Evolutionary conservation across 2,113 vertebrate species (phyloP), one percentile per base, ranked within the genome.

Genomic region (Rallus limicola): DNA sequence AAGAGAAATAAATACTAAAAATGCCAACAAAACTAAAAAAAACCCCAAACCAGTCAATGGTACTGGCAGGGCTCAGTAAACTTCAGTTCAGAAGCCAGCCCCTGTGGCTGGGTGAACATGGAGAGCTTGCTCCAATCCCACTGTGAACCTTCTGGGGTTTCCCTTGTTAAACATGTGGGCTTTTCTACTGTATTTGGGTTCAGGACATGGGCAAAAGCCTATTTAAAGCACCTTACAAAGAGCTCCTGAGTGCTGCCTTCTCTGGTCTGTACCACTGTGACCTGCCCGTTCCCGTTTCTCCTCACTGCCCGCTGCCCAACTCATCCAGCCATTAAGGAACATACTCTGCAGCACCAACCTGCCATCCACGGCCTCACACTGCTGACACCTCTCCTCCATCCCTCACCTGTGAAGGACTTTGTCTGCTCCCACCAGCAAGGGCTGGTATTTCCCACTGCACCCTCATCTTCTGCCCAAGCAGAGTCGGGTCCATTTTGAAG

Each of bases 321-420:
- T 81, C 78, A 65, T 13, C 77, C 87, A 75, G 40, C 34, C 90
- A 25, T 60, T 46, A 64, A 83, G 69, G 42, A 92, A 72, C 69
- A 33, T 70, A 65, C 28, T 86, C 81, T 58, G 9, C 12, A 78
- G 87, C 82, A 75, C 52, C 71, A 56, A 33, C 42, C 60, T 44
- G 48, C 70, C 87, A 87, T 50, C 70, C 44, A 0, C 85, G 74
- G 84, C 81, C 71, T 72, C 1, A 5, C 36, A 67, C 63, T 82
- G 80, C 67, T 68, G 44, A 31, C 26, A 71, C 33, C 80, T 83
- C 76, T 80, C 33, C 83, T 83, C 91, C 3, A 5, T 62, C 90
- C 82, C 74, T 91, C 90, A 89, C 65, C 95, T 91, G 81, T 95
- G 93, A 93, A 94, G 92, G 93, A 75, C 84, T 92, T 74, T 59